A percentile compares a stretch with the other conserved stretches of the same genome.
phyloP scores from a whole-genome alignment of 2,888 invertebrate genomes.

The Erebia ligea region DNA sequence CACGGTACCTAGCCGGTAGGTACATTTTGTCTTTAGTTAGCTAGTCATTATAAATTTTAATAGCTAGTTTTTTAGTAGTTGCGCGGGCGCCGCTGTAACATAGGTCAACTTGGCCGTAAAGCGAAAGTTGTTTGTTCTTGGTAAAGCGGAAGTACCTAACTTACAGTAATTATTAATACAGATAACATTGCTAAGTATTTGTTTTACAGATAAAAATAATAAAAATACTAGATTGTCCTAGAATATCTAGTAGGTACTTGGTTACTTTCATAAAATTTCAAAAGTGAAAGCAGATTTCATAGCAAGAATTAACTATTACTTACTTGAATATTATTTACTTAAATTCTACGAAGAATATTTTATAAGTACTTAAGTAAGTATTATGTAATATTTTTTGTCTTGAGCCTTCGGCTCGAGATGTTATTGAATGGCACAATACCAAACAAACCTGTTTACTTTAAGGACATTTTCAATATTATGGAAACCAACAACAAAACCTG shows the following conservation, averaged over 20 bases:
- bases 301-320: background rate
- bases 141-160: constrained; percentile 65
- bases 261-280: background rate
- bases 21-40: constrained; percentile 2
- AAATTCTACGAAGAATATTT: background rate
- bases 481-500: background rate
- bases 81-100: constrained; percentile 45
- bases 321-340: background rate
- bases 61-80: constrained; percentile 37
- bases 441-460: constrained; percentile 1
- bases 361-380: background rate
- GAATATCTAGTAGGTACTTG: background rate
- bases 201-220: background rate
- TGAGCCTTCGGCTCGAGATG: background rate
- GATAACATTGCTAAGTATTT: background rate
- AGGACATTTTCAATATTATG: constrained; percentile 2
- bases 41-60: constrained; percentile 1
- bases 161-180: constrained; percentile 3
- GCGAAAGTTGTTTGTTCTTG: constrained; percentile 80
- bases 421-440: background rate
- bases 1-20: no score
- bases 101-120: constrained; percentile 46
- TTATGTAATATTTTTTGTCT: background rate
- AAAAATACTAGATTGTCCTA: background rate
- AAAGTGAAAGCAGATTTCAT: constrained; percentile 1